Base-by-base conservation (phyloP, 2,888 invertebrate genomes). In the Leptarthrus brevirostris region DNA sequence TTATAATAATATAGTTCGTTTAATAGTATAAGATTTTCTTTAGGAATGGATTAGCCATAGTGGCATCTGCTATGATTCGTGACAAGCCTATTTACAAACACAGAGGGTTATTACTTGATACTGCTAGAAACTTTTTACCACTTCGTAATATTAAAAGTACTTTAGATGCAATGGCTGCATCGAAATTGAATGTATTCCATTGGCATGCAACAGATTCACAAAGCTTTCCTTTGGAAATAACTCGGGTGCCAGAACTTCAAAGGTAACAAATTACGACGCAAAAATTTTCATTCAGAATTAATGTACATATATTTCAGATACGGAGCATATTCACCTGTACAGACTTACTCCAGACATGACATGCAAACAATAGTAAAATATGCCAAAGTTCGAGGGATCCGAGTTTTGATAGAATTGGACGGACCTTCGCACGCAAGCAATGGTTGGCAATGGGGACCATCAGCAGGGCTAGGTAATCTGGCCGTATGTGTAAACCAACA, bases 141-240 rank as follows among this genome's bases (percentile, higher is more conserved):
- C 83, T 95, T 76, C 83, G 82, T 12, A 88, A 88, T 54, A 90
- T 95, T 18, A 88, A 89, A 79, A 89, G 88, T 77, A 92, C 92
- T 56, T 86, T 96, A 77, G 93, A 96, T 79, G 96, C 90, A 1
- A 94, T 97, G 93, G 92, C 93, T 1, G 89, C 93, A 16, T 92
- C 92, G 61, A 97, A 97, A 84, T 85, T 97, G 87, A 97, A 97
- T 82, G 93, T 95, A 0, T 89, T 97, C 53, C 97, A 97, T 82
- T 97, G 97, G 96, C 94, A 95, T 81, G 91, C 91, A 0, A 93
- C 93, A 0, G 97, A 97, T 84, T 90, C 94, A 0, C 96, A 97
- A 78, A 96, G 96, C 79, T 97, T 97, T 84, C 97, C 97, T 0
- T 87, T 96, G 80, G 91, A 93, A 80, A 90, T 92, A 0, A 87